A percentile compares a stretch with the other conserved stretches of the same genome.
phyloP scores from a whole-genome alignment of 1,140 invertebrate species.

The Spodoptera frugiperda region DNA sequence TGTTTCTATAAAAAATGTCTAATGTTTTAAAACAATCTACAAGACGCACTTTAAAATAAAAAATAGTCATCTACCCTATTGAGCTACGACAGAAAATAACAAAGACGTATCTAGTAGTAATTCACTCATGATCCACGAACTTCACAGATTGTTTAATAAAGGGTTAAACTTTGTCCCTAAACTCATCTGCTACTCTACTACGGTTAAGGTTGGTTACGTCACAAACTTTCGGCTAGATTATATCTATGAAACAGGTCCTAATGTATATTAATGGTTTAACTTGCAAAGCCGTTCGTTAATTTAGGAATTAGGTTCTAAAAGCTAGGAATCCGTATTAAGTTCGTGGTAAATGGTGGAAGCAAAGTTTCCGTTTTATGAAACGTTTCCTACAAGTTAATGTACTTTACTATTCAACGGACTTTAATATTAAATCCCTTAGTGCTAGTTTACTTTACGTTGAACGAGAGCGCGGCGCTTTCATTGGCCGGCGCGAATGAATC shows the following conservation, averaged over 20 bases:
- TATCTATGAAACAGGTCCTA: not conserved
- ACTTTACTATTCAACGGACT: too few species aligned
- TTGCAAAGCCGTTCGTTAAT: not conserved
- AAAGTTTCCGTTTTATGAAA: not conserved
- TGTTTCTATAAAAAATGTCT: too few species aligned
- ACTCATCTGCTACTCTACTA: not conserved
- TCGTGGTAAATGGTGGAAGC: not conserved
- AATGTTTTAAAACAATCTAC: too few species aligned
- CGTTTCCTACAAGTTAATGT: not conserved
- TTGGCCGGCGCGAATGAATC: too few species aligned
- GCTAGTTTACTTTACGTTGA: too few species aligned
- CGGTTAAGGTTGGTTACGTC: not conserved
- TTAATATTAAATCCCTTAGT: too few species aligned
- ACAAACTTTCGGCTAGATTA: slow-evolving; percentile 17
- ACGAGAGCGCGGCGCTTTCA: too few species aligned
- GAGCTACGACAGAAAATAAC: too few species aligned
- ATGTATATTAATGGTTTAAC: slow-evolving; percentile 21
- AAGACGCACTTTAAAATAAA: too few species aligned
- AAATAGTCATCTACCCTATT: too few species aligned
- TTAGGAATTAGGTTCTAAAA: not conserved
- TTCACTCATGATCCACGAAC: too few species aligned
- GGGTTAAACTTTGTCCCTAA: slow-evolving; percentile 4
- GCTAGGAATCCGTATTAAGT: not conserved
- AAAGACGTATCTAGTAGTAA: too few species aligned
- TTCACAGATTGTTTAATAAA: slow-evolving; percentile 13